These are phyloP conservation scores for Platalea minor DNA, from an alignment of 2,797 vertebrate species.

Conservation along the genomic window DNA sequence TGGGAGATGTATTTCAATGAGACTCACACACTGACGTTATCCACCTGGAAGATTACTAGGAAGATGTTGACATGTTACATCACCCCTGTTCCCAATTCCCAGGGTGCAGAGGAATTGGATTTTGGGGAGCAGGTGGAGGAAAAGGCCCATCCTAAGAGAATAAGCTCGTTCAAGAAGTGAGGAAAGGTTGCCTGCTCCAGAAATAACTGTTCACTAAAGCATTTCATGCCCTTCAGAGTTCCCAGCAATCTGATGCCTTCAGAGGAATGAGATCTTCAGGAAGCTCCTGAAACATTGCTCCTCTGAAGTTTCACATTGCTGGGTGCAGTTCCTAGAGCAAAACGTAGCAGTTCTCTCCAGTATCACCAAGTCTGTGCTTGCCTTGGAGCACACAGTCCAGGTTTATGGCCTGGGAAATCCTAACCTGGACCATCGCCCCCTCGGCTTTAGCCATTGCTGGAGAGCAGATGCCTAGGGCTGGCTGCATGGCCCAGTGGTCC, in stretches of 20 bases:
- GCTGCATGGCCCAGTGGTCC: background rate
- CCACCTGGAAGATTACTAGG: background rate
- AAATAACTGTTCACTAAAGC: background rate
- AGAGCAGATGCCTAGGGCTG: background rate
- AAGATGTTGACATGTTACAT: background rate
- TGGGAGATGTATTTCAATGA: background rate
- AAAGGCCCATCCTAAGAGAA: background rate
- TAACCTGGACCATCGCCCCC: background rate
- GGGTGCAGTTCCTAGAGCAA: background rate
- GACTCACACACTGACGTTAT: background rate
- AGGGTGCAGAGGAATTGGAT: background rate
- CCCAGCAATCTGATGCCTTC: background rate
- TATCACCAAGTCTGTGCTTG: background rate
- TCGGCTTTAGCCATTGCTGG: rapidly evolving
- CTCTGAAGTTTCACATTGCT: background rate
- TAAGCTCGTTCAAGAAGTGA: background rate
- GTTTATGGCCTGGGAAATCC: background rate
- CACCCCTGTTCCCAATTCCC: background rate
- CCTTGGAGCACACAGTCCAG: background rate
- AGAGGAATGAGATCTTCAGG: background rate
- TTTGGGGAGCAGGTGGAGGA: background rate
- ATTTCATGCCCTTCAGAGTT: background rate
- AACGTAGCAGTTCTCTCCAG: background rate
- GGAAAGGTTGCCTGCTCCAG: background rate
- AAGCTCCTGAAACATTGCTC: background rate